These are phyloP conservation scores for Silurus aristotelis DNA, from an alignment of 2,797 vertebrate genomes.

Conservation along the genomic window DNA sequence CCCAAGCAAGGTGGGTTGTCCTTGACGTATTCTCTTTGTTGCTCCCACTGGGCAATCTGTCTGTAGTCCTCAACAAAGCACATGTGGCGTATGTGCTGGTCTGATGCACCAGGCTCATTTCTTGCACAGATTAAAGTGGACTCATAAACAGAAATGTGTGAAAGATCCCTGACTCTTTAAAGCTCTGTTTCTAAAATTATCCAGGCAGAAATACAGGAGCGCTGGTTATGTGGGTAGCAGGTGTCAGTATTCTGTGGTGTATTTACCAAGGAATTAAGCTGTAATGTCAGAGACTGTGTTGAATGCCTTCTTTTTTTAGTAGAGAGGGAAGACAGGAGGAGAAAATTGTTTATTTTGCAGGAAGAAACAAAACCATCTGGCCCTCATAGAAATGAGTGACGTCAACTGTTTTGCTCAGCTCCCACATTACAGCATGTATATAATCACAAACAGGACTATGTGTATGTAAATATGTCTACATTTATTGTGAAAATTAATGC, in stretches of 20 bases:
- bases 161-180: slow-evolving; percentile 50
- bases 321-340: slow-evolving; percentile 20
- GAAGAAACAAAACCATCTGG: slow-evolving; percentile 60
- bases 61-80: slow-evolving; percentile 30
- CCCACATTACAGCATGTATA: slow-evolving; percentile 6
- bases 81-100: slow-evolving; percentile 29
- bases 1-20: slow-evolving; percentile 40
- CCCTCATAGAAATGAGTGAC: slow-evolving; percentile 31
- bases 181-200: slow-evolving; percentile 43
- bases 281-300: slow-evolving; percentile 62
- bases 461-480: slow-evolving; percentile 32
- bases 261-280: slow-evolving; percentile 66
- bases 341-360: slow-evolving; percentile 52
- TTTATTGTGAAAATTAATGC: slow-evolving; percentile 4
- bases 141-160: slow-evolving; percentile 54
- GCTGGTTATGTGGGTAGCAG: slow-evolving; percentile 54
- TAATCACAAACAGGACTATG: slow-evolving; percentile 31
- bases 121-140: slow-evolving; percentile 53
- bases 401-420: slow-evolving; percentile 29
- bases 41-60: slow-evolving; percentile 34
- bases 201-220: slow-evolving; percentile 21
- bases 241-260: slow-evolving; percentile 56
- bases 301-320: slow-evolving; percentile 47
- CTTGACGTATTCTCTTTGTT: slow-evolving; percentile 47
- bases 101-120: slow-evolving; percentile 23